Evolutionary conservation across 2,113 vertebrate genomes (phyloP), one percentile per base, ranked within the genome.

Genomic region (Thomomys bottae): DNA sequence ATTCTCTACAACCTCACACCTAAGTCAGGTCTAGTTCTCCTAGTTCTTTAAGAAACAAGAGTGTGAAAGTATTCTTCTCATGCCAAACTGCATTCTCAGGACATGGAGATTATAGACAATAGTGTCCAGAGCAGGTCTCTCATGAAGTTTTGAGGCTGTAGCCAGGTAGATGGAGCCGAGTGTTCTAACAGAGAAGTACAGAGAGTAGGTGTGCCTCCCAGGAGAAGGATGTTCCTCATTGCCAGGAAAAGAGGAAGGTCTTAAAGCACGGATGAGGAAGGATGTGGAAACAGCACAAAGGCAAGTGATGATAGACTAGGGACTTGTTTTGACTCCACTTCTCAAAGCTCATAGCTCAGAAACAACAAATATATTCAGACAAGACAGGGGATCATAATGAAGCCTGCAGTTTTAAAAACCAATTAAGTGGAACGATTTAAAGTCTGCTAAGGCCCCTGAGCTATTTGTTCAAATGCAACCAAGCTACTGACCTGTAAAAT

Each of bases 171-270:
- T 36, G 45, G 67, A 18, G 38, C 81, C 21, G 7, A 28, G 21
- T 59, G 67, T 61, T 84, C 34, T 66, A 26, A 88, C 9, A 67
- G 21, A 30, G 40, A 89, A 61, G 73, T 68, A 10, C 49, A 59
- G 73, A 59, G 40, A 38, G 12, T 5, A 49, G 70, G 36, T 32
- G 32, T 20, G 8, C 67, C 54, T 83, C 76, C 66, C 8, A 61
- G 11, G 26, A 77, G 84, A 84, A 54, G 24, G 40, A 26, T 30
- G 71, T 30, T 79, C 54, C 32, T 8, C 76, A 49, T 40, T 89
- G 83, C 94, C 70, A 79, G 49, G 64, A 91, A 21, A 85, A 82
- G 59, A 85, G 14, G 42, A 49, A 90, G 71, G 78, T 40, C 79
- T 88, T 93, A 40, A 80, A 80, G 30, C 34, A 45, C 9, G 63